A percentile compares a stretch with the other conserved stretches of the same genome.
These are phyloP conservation scores for Kuschelorhynchus macadamiae DNA, from an alignment of 2,888 invertebrate genomes.

Conservation along the genomic window DNA sequence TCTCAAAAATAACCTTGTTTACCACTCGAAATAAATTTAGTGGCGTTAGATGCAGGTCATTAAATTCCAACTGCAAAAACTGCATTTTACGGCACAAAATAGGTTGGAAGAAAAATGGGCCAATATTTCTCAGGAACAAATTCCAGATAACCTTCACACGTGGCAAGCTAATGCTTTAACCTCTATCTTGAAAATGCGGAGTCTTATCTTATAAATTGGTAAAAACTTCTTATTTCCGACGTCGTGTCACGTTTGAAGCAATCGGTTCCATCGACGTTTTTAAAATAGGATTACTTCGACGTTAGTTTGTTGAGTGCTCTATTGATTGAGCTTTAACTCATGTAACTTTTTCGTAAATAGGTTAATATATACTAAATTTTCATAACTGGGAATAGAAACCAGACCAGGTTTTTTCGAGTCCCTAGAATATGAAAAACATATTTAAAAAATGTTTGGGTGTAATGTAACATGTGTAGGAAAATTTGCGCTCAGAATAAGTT, in stretches of 20 bases:
- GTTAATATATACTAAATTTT: too few species aligned
- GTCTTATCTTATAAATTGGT: slow-evolving; percentile 41
- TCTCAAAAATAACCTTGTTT: slow-evolving; percentile 36
- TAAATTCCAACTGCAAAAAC: slow-evolving; percentile 30
- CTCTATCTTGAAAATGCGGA: slow-evolving; percentile 30
- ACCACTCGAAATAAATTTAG: slow-evolving; percentile 37
- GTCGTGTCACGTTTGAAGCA: slow-evolving; percentile 30
- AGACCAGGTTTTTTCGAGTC: too few species aligned
- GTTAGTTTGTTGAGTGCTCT: too few species aligned
- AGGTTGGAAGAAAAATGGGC: slow-evolving; percentile 31
- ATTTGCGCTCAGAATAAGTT: too few species aligned
- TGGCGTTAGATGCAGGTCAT: slow-evolving; percentile 29
- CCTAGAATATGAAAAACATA: too few species aligned
- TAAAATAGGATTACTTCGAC: slow-evolving; percentile 13
- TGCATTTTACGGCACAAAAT: slow-evolving; percentile 25
- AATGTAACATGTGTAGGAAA: too few species aligned
- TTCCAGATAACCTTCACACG: slow-evolving; percentile 39
- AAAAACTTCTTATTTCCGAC: slow-evolving; percentile 32
- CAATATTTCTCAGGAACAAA: slow-evolving; percentile 38
- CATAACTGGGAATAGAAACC: too few species aligned
- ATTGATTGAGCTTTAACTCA: too few species aligned
- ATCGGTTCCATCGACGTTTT: slow-evolving; percentile 27
- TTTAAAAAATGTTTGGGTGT: too few species aligned
- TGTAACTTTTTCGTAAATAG: too few species aligned
- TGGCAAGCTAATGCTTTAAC: slow-evolving; percentile 32